Percentiles rank a stretch among this genome's conserved stretches.
Evolutionary conservation across 2,797 vertebrate genomes (phyloP).

Genomic region (Urosaurus nigricauda): DNA sequence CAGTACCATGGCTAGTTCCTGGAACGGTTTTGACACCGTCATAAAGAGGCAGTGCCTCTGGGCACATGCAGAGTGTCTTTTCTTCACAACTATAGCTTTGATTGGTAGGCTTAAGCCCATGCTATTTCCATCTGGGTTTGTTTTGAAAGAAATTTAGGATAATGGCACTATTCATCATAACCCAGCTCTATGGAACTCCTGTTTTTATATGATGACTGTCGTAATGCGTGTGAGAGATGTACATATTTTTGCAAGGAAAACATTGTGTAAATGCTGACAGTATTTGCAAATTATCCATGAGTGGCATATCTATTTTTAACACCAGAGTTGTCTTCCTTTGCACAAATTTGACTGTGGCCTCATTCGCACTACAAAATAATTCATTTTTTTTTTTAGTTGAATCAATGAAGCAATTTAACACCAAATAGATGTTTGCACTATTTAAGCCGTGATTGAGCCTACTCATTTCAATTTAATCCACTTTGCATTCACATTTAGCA

Average conservation of each 20-base stretch:
- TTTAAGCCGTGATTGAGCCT: no score
- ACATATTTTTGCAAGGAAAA: not conserved
- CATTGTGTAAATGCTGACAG: not conserved
- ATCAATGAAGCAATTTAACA: no score
- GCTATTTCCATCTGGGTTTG: not conserved
- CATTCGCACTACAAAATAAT: no score
- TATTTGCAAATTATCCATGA: not conserved
- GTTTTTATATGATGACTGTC: no score
- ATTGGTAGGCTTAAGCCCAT: not conserved
- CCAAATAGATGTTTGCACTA: no score
- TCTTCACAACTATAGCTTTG: not conserved
- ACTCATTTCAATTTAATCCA: no score
- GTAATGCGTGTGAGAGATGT: not conserved
- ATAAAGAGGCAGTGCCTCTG: not conserved
- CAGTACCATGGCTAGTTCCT: constrained; percentile 35
- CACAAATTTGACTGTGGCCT: not conserved
- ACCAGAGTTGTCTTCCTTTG: not conserved
- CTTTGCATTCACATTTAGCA: no score
- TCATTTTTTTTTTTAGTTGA: no score
- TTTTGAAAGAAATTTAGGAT: not conserved
- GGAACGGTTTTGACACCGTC: not conserved
- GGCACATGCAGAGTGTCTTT: constrained; percentile 16
- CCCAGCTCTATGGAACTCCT: not conserved
- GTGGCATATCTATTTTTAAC: not conserved
- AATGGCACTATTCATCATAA: no score